Evolutionary conservation across 2,888 invertebrate genomes (phyloP), one percentile per base, ranked within the genome.

Genomic region (Andrena marginata): DNA sequence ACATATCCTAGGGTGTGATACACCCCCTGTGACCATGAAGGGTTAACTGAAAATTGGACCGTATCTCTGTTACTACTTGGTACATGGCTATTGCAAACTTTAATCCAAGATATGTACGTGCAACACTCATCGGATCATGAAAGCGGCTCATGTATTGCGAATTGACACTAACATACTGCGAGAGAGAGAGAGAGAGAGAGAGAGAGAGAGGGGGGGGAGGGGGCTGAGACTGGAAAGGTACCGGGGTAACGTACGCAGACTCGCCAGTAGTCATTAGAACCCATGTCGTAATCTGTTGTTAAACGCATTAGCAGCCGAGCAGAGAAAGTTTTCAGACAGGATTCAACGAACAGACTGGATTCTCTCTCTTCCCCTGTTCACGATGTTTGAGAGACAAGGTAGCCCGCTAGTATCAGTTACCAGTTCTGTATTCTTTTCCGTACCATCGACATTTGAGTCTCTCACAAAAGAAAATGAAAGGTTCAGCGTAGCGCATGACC

Each of bases 291-390:
- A 88, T 84, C 83, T 80, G 82, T 79, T 78, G 87, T 85, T 83
- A 86, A 87, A 83, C 69, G 81, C 62, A 81, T 87, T 85, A 84
- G 86, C 70, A 49, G 73, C 49, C 70, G 73, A 64, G 59, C 64
- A 78, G 89, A 87, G 89, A 89, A 89, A 89, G 89, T 88, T 88
- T 77, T 80, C 84, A 65, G 79, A 73, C 76, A 78, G 72, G 76
- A 83, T 82, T 82, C 82, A 71, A 54, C 82, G 67, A 69, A 80
- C 75, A 16, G 16, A 51, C 69, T 75, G 60, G 68, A 77, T 80
- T 84, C 67, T 74, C 76, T 76, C 42, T 77, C 54, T 54, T 23
- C 23, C 8, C 23, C 54, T 54, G 54, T n/a, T 56, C 56, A 26
- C 74, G 68, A 67, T 60, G 63, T 48, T 74, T 42, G 20, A 16